Evolutionary conservation across 2,797 vertebrate species (phyloP).

Genomic region (Nothura maculosa): DNA sequence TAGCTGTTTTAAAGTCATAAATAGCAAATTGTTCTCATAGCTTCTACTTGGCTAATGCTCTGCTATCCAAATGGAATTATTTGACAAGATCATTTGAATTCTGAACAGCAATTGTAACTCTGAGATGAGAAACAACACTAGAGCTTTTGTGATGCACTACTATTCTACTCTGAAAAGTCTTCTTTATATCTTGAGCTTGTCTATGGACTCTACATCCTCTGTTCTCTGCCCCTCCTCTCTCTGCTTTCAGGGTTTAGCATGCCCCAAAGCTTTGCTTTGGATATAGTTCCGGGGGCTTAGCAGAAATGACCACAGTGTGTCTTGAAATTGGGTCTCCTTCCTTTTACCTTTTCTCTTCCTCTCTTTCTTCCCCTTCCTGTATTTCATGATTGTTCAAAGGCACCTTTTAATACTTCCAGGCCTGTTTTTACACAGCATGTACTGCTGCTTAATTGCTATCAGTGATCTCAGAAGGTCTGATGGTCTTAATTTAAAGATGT

Average conservation of each 20-base stretch:
- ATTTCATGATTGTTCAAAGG: background rate
- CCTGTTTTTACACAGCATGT: background rate
- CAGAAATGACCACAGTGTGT: background rate
- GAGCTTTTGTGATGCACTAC: background rate
- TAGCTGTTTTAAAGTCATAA: slow-evolving; percentile 2
- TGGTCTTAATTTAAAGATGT: background rate
- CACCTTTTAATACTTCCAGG: background rate
- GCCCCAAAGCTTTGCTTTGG: fast-evolving
- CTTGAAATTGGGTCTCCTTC: background rate
- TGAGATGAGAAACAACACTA: background rate
- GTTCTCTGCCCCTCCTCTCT: background rate
- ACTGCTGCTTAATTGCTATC: background rate
- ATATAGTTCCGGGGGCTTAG: background rate
- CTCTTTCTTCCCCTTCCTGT: background rate
- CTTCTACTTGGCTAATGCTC: background rate
- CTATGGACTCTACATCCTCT: background rate
- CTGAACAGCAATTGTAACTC: background rate
- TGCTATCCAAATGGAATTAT: background rate
- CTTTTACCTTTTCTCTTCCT: background rate
- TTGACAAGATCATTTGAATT: background rate
- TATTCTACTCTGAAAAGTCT: background rate
- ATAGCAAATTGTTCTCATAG: background rate
- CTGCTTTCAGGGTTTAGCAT: background rate
- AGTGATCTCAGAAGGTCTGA: background rate
- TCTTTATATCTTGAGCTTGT: background rate